Evolutionary conservation across 2,797 vertebrate species (phyloP).

Genomic region (Sebastolobus alascanus): DNA sequence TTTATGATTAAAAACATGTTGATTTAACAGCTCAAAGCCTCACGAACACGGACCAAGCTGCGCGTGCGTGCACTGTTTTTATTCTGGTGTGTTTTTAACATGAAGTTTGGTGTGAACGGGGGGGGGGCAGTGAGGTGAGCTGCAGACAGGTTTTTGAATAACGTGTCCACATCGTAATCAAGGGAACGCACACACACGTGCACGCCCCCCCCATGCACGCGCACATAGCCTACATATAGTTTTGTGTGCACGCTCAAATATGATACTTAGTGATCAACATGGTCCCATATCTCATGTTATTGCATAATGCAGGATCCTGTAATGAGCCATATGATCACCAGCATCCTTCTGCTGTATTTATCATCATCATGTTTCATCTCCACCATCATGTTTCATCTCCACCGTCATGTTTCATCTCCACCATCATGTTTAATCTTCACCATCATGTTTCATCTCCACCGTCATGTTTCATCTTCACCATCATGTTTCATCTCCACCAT

Average conservation of each 20-base stretch:
- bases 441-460: no score
- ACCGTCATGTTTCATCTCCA: no score
- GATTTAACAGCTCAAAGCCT: background rate
- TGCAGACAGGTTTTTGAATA: slow-evolving; percentile 40
- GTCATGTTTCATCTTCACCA: no score
- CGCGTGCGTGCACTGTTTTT: background rate
- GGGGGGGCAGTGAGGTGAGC: slow-evolving; percentile 26
- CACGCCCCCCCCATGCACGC: background rate
- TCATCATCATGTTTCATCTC: background rate
- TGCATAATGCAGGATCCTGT: background rate
- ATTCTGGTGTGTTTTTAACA: background rate
- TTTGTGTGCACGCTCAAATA: background rate
- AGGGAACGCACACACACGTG: slow-evolving; percentile 31
- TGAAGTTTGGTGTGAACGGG: slow-evolving; percentile 33
- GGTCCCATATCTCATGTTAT: background rate
- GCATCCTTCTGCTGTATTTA: background rate
- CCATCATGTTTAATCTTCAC: no score
- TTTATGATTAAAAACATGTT: background rate
- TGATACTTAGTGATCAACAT: background rate
- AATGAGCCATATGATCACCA: slow-evolving; percentile 23
- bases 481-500: no score
- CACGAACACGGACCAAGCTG: background rate
- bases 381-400: background rate
- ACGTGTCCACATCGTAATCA: slow-evolving; percentile 55
- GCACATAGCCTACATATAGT: background rate